These are phyloP conservation scores for Sander lucioperca DNA, from an alignment of 2,113 vertebrate species.

Conservation along the genomic window DNA sequence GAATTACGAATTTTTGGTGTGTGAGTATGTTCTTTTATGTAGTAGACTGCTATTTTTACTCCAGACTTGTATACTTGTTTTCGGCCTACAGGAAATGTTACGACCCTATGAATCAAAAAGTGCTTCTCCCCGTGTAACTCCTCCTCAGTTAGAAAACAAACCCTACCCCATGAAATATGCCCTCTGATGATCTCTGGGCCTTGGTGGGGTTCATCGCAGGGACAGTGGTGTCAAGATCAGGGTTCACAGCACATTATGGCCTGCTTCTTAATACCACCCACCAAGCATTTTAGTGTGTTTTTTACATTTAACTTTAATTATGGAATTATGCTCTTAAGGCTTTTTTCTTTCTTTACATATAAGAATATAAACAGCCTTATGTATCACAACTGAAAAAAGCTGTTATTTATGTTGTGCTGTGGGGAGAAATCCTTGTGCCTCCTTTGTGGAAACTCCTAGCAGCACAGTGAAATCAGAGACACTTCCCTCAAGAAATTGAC, in stretches of 20 bases:
- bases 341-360: neutral
- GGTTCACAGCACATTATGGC: constrained; percentile 51
- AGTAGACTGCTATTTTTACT: constrained; percentile 77
- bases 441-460: neutral
- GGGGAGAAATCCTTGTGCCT: neutral
- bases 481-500: constrained; percentile 25
- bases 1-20: constrained; percentile 58
- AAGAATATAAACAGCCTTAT: neutral
- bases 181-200: constrained; percentile 61
- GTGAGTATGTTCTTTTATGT: constrained; percentile 45
- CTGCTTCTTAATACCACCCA: constrained; percentile 66
- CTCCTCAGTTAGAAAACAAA: constrained; percentile 72
- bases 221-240: constrained; percentile 66
- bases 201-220: constrained; percentile 58
- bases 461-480: constrained; percentile 11
- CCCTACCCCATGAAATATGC: constrained; percentile 48
- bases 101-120: constrained; percentile 69
- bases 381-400: neutral
- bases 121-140: constrained; percentile 45
- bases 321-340: neutral
- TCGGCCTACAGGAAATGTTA: constrained; percentile 76
- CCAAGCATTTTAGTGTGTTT: neutral
- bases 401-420: neutral
- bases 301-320: neutral
- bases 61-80: constrained; percentile 68